Conservation (phyloP, 2,797 vertebrate genomes). For the Miichthys miiuy region DNA sequence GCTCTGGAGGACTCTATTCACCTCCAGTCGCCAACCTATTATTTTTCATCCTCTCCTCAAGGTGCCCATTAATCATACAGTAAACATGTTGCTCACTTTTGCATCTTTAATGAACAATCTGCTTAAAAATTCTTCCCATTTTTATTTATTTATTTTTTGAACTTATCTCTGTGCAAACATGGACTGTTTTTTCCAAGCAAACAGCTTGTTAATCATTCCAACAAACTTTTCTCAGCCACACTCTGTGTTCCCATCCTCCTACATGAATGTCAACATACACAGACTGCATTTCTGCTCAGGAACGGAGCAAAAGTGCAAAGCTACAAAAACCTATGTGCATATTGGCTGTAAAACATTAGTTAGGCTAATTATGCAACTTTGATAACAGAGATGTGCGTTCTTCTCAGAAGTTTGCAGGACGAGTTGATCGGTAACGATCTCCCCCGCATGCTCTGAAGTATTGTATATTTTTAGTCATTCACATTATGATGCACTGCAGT, state of each 20-base stretch:
- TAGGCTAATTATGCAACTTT: background rate
- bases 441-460: background rate
- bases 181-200: background rate
- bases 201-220: slow-evolving; percentile 42
- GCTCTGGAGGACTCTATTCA: slow-evolving; percentile 6
- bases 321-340: background rate
- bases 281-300: slow-evolving; percentile 1
- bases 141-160: background rate
- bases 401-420: slow-evolving; percentile 13
- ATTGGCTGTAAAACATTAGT: background rate
- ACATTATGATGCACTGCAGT: slow-evolving; percentile 55
- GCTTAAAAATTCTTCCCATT: slow-evolving; percentile 25
- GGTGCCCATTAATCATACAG: slow-evolving; percentile 32
- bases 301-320: slow-evolving; percentile 24
- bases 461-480: slow-evolving; percentile 30
- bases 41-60: slow-evolving; percentile 35
- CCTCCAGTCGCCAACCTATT: slow-evolving; percentile 24
- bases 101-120: slow-evolving; percentile 50
- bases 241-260: slow-evolving; percentile 29
- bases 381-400: background rate
- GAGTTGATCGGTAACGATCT: slow-evolving; percentile 25
- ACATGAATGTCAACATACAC: slow-evolving; percentile 40
- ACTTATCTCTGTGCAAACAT: slow-evolving; percentile 38
- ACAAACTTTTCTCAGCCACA: slow-evolving; percentile 42
- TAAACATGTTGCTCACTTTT: slow-evolving; percentile 5